Percentiles rank a stretch among this genome's conserved stretches.
Conservation (phyloP, 2,113 vertebrate species). For the Cyprinodon variegatus region DNA sequence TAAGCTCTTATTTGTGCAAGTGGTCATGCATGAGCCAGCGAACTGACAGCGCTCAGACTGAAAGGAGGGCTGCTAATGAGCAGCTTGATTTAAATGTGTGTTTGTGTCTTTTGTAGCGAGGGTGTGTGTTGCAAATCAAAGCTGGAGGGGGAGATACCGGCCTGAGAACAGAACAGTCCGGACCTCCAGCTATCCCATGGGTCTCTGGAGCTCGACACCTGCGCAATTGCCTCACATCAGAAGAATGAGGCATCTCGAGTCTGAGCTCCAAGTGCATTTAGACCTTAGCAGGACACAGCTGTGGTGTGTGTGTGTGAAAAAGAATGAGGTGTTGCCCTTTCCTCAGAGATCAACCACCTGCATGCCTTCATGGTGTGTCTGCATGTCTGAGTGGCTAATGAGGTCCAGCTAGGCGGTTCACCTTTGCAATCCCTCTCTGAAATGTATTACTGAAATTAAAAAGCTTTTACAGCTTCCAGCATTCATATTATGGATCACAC, state of each 20-base stretch:
- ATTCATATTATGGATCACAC: constrained; percentile 23
- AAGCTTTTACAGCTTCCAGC: constrained; percentile 34
- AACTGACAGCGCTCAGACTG: constrained; percentile 43
- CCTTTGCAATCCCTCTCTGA: constrained; percentile 31
- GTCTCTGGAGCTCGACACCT: constrained; percentile 70
- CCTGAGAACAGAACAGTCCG: constrained; percentile 60
- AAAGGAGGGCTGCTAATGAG: constrained; percentile 25
- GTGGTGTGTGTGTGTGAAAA: constrained; percentile 40
- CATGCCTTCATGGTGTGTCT: constrained; percentile 21
- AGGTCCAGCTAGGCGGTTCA: constrained; percentile 34
- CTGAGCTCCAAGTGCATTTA: constrained; percentile 48
- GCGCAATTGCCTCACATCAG: constrained; percentile 67
- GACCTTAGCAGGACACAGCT: constrained; percentile 73
- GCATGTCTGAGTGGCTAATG: constrained; percentile 37
- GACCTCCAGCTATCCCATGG: constrained; percentile 57
- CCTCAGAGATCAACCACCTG: constrained; percentile 63
- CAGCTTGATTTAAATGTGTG: constrained; percentile 13
- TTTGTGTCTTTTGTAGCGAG: background rate
- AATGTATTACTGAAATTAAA: constrained; percentile 44
- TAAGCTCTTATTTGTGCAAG: constrained; percentile 54
- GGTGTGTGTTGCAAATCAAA: constrained; percentile 26
- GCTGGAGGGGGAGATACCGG: constrained; percentile 38
- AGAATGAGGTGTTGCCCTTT: constrained; percentile 62
- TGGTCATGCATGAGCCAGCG: constrained; percentile 37
- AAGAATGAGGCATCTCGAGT: constrained; percentile 63